These are phyloP conservation scores for Synergus itoensis DNA, from an alignment of 2,888 invertebrate genomes.

Conservation along the genomic window DNA sequence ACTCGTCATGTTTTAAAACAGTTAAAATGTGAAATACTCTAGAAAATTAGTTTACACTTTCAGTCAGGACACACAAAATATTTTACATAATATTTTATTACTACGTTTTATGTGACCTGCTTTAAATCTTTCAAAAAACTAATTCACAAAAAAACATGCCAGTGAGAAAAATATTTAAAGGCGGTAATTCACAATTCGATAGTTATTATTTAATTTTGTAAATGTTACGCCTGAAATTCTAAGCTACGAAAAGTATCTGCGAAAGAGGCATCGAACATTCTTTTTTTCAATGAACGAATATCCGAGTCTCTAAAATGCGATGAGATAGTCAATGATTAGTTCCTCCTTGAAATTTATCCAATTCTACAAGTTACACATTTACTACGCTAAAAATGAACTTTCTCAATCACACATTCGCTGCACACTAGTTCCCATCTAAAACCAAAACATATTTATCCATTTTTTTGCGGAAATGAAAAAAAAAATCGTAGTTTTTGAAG, in stretches of 20 bases:
- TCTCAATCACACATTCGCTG: constrained; percentile 27
- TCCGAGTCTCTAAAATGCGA: constrained; percentile 6
- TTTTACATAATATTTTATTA: background rate
- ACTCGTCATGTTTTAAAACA: constrained; percentile 28
- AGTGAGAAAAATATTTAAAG: background rate
- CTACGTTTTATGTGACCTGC: background rate
- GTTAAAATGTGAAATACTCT: background rate
- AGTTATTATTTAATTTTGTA: background rate
- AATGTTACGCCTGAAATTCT: background rate
- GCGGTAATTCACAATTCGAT: background rate
- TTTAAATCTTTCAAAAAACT: background rate
- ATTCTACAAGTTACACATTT: constrained; percentile 51
- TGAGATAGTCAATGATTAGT: background rate
- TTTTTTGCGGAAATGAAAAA: background rate
- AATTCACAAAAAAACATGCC: background rate
- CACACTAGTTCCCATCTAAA: constrained; percentile 13
- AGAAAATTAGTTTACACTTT: background rate
- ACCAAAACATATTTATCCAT: background rate
- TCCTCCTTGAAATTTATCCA: constrained; percentile 50
- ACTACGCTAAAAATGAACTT: constrained; percentile 52
- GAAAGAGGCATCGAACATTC: constrained; percentile 26
- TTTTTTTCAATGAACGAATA: constrained; percentile 4
- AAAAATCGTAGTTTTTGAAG: background rate
- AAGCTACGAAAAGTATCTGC: too few relatives aligned
- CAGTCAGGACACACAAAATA: background rate